phyloP scores from a whole-genome alignment of 2,797 vertebrate species.

The Aldrovandia affinis region DNA sequence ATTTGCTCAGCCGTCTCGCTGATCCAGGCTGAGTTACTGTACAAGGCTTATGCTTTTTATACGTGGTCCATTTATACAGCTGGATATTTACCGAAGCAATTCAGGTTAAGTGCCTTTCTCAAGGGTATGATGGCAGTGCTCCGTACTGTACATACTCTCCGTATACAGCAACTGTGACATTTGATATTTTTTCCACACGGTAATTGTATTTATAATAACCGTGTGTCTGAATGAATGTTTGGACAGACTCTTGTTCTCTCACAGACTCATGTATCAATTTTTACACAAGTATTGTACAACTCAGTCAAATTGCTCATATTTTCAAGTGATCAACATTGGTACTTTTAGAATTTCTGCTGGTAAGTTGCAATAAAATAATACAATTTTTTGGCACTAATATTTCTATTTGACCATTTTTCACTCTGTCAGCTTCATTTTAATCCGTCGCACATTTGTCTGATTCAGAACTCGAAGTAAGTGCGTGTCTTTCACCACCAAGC shows the following conservation, averaged over 20 bases:
- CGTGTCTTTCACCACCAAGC: conserved; percentile 71
- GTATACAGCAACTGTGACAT: background rate
- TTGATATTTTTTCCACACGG: background rate
- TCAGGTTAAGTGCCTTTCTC: no score
- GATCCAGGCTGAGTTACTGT: background rate
- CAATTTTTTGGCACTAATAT: background rate
- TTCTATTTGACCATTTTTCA: background rate
- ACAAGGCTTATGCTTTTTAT: background rate
- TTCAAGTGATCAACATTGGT: background rate
- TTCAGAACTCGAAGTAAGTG: conserved; percentile 59
- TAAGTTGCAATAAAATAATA: background rate
- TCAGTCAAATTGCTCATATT: no score
- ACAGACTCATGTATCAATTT: no score
- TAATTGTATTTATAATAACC: no score
- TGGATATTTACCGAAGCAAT: no score
- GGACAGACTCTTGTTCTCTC: no score
- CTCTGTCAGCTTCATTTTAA: background rate
- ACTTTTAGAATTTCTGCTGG: background rate
- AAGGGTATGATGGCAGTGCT: no score
- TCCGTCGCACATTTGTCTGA: background rate
- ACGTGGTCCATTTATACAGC: no score
- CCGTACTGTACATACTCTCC: background rate
- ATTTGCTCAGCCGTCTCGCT: background rate
- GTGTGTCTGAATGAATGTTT: no score
- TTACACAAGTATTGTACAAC: no score